Evolutionary conservation across 2,113 vertebrate genomes (phyloP).

Genomic region (Scolopax mira): DNA sequence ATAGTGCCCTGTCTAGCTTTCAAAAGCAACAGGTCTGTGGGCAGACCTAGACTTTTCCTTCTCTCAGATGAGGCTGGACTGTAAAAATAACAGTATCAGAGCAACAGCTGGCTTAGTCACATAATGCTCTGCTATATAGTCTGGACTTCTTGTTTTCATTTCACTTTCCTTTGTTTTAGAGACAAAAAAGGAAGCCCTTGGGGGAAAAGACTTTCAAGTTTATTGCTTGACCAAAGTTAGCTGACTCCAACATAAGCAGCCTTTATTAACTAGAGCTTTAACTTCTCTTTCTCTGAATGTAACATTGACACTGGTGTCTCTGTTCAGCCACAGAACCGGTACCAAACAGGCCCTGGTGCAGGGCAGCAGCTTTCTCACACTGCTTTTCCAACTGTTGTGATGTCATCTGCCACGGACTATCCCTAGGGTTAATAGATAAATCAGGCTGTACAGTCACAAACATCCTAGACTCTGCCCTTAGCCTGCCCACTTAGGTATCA

Average conservation of each 20-base stretch:
- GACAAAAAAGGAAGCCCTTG: slow-evolving; percentile 2
- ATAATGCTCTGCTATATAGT: background rate
- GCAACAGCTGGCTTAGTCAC: background rate
- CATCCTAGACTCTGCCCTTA: background rate
- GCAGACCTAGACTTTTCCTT: background rate
- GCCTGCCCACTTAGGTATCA: background rate
- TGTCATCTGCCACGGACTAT: background rate
- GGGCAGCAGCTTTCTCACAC: background rate
- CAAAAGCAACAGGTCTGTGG: background rate
- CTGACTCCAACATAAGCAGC: background rate
- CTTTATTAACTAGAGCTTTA: background rate
- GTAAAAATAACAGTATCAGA: background rate
- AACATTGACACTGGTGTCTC: background rate
- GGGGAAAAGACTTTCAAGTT: slow-evolving; percentile 1
- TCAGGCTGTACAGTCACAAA: background rate
- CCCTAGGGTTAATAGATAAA: background rate
- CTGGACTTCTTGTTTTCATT: slow-evolving; percentile 42
- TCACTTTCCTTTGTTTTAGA: slow-evolving; percentile 54
- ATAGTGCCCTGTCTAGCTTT: background rate
- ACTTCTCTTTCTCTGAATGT: background rate
- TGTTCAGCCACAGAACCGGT: background rate
- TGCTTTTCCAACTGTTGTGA: background rate
- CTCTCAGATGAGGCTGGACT: background rate
- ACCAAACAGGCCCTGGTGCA: background rate
- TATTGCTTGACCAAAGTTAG: slow-evolving; percentile 28